Evolutionary conservation across 2,113 vertebrate genomes (phyloP).

Genomic region (Tympanuchus pallidicinctus): DNA sequence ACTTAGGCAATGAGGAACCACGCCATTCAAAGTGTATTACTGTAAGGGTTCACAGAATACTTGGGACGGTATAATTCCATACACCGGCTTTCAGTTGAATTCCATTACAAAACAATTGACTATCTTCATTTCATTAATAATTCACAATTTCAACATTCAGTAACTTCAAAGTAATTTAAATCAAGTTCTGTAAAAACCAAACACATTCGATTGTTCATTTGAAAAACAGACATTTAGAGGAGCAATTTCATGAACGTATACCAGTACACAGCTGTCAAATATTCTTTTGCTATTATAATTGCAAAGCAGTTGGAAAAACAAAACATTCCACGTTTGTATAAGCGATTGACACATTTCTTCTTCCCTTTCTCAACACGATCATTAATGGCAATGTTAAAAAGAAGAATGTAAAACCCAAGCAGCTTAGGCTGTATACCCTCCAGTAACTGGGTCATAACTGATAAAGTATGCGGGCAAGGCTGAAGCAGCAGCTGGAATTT

Average conservation of each 20-base stretch:
- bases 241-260: constrained; percentile 65
- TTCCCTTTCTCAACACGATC: neutral
- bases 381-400: neutral
- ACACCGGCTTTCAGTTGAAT: constrained; percentile 64
- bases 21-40: constrained; percentile 37
- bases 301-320: neutral
- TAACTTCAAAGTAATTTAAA: constrained; percentile 46
- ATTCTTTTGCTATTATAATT: constrained; percentile 10
- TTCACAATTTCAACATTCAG: constrained; percentile 72
- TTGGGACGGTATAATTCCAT: constrained; percentile 59
- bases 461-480: neutral
- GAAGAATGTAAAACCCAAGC: neutral
- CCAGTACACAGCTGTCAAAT: constrained; percentile 70
- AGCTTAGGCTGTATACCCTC: neutral
- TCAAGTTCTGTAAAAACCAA: constrained; percentile 22
- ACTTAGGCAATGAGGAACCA: constrained; percentile 47
- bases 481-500: neutral
- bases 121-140: constrained; percentile 50
- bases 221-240: constrained; percentile 65
- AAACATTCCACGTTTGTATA: neutral
- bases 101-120: constrained; percentile 61
- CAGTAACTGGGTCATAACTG: neutral
- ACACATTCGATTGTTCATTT: constrained; percentile 49
- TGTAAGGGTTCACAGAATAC: constrained; percentile 59
- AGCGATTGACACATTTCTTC: neutral